Evolutionary conservation across 2,888 invertebrate species (phyloP).

Genomic region (Pristionchus japonicus): DNA sequence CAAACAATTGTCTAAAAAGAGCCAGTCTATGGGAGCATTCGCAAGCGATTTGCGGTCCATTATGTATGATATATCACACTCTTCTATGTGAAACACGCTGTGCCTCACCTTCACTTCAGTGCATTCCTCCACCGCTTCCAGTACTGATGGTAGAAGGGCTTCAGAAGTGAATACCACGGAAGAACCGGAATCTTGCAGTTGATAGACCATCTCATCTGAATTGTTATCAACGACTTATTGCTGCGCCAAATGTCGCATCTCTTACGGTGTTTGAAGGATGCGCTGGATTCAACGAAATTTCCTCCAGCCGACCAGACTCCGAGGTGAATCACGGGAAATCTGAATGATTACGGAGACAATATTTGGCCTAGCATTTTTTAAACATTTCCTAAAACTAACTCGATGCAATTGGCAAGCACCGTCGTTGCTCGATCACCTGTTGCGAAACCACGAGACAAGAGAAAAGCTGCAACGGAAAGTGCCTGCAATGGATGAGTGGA

Average conservation of each 20-base stretch:
- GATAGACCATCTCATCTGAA: conserved; percentile 1
- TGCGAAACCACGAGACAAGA: background rate
- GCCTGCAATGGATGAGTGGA: background rate
- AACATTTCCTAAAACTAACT: background rate
- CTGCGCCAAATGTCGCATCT: background rate
- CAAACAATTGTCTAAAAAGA: background rate
- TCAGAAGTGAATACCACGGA: background rate
- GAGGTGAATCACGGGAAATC: background rate
- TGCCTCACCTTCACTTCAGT: background rate
- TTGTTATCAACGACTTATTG: background rate
- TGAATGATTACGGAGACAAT: background rate
- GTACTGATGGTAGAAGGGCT: background rate
- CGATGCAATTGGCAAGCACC: background rate
- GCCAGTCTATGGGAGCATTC: no score
- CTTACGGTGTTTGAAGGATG: background rate
- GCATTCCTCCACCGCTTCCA: background rate
- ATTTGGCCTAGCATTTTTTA: background rate
- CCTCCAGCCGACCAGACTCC: background rate
- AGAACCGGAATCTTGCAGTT: background rate
- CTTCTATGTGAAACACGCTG: background rate
- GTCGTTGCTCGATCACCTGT: background rate
- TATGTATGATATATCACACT: no score
- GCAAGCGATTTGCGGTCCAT: no score
- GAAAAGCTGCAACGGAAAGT: background rate
- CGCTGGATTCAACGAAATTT: background rate